Conservation (phyloP, 2,888 invertebrate genomes). For the Eurytoma adleriae region DNA sequence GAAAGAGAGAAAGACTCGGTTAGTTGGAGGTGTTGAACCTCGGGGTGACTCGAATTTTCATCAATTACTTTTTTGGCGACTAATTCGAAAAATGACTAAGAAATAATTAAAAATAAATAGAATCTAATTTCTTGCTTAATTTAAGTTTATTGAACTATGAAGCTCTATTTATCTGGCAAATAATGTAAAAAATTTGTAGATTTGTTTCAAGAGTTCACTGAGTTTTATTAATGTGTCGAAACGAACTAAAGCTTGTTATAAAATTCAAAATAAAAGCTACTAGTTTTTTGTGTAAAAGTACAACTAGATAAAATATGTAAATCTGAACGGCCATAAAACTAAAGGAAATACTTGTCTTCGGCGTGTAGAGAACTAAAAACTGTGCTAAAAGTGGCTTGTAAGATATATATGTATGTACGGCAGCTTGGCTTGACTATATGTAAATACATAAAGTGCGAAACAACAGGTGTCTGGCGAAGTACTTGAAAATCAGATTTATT, state of each 20-base stretch:
- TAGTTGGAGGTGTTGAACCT: not conserved
- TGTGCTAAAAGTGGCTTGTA: constrained; percentile 9
- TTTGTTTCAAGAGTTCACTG: not conserved
- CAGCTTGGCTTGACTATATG: not conserved
- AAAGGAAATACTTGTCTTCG: not conserved
- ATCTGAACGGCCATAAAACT: constrained; percentile 8
- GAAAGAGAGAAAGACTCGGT: constrained; percentile 12
- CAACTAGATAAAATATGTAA: constrained; percentile 2
- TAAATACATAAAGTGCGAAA: constrained; percentile 17
- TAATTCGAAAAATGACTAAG: not conserved
- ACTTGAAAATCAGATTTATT: constrained; percentile 71
- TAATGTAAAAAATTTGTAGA: not conserved
- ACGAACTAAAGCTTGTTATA: not conserved
- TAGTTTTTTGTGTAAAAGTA: not conserved
- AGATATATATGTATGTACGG: not conserved
- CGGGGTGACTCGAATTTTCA: too few relatives aligned
- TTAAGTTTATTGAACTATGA: constrained; percentile 7
- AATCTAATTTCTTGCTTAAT: too few relatives aligned
- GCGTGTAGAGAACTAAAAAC: constrained; percentile 1
- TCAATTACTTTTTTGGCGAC: not conserved
- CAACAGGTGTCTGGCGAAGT: constrained; percentile 50
- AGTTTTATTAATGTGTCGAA: not conserved
- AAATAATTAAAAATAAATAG: not conserved
- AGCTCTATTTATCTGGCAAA: constrained; percentile 18
- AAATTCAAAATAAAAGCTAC: not conserved